Evolutionary conservation across 2,113 vertebrate species (phyloP), one percentile per base, ranked within the genome.

Genomic region (Bostrychus sinensis): DNA sequence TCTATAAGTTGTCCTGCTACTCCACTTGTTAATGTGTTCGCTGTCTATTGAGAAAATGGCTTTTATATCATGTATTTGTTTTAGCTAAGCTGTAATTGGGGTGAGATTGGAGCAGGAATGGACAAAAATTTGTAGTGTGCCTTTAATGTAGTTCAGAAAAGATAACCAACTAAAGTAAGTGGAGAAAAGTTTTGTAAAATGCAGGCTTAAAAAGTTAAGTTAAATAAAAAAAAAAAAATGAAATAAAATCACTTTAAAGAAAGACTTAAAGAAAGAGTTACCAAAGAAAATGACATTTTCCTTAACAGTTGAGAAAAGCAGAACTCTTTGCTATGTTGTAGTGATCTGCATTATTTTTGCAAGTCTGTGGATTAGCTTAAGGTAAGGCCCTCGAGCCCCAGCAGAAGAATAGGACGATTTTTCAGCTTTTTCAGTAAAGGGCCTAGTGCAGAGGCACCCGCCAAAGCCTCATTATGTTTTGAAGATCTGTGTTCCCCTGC

Each of bases 381-480:
- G 72, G 74, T 62, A 51, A 46, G 50, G 50, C 62, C 59, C 81
- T 62, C 57, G 53, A 62, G 53, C 43, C 56, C 71, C 45, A 79
- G 57, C 43, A 42, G 32, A 73, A 75, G 58, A 84, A 84, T 73
- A 62, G 63, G 70, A 50, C 56, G 41, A 65, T 69, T 78, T 77
- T 63, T 57, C 62, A 75, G 19, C 38, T 7, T 74, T 71, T 63
- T 66, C 62, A 72, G 61, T 60, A 77, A 77, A 62, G 48, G 50
- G 58, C 56, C 23, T 66, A 72, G 48, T 63, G 34, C 62, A 50
- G 60, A 64, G 42, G 67, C 75, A 20, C 70, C 71, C 25, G 64
- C 42, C 72, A 81, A 83, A 88, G 73, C 79, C 76, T 88, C 75
- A 86, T 90, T 86, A 87, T 70, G 67, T 75, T 86, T 60, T 81